A percentile compares a stretch with the other conserved stretches of the same genome.
phyloP scores from a whole-genome alignment of 2,888 invertebrate species.

The Coelogynopora nodosa region DNA sequence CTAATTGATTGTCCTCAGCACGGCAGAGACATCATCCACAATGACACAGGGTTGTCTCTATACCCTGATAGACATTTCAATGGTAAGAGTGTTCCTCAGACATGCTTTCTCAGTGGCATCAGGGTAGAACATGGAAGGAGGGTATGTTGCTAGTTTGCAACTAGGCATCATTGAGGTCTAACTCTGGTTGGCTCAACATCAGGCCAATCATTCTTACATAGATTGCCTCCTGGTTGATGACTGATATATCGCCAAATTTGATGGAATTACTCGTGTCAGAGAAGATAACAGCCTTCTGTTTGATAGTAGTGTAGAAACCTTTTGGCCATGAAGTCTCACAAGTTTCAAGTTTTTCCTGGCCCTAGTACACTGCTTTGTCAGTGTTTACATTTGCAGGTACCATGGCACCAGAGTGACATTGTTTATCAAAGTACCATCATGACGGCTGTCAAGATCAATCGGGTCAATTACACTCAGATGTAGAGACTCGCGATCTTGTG shows the following conservation, averaged over 20 bases:
- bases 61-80: slow-evolving; percentile 37
- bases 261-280: slow-evolving; percentile 37
- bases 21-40: slow-evolving; percentile 40
- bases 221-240: slow-evolving; percentile 38
- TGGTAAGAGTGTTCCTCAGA: slow-evolving; percentile 33
- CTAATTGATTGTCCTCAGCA: slow-evolving; percentile 41
- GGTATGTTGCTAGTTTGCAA: slow-evolving; percentile 43
- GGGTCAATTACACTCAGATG: slow-evolving; percentile 31
- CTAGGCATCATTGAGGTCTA: slow-evolving; percentile 41
- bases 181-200: slow-evolving; percentile 13
- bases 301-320: slow-evolving; percentile 11
- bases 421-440: slow-evolving; percentile 45
- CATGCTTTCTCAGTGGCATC: slow-evolving; percentile 39
- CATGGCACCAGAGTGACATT: slow-evolving; percentile 42
- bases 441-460: slow-evolving; percentile 41
- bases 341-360: background rate
- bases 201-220: slow-evolving; percentile 45
- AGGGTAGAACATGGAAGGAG: slow-evolving; percentile 43
- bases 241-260: slow-evolving; percentile 34
- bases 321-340: slow-evolving; percentile 6
- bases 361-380: slow-evolving; percentile 23
- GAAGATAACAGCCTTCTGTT: slow-evolving; percentile 29
- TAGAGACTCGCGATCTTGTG: background rate
- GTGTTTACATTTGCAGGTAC: slow-evolving; percentile 36
- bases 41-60: slow-evolving; percentile 26